phyloP scores from a whole-genome alignment of 2,113 vertebrate species.

The Arenaria interpres region DNA sequence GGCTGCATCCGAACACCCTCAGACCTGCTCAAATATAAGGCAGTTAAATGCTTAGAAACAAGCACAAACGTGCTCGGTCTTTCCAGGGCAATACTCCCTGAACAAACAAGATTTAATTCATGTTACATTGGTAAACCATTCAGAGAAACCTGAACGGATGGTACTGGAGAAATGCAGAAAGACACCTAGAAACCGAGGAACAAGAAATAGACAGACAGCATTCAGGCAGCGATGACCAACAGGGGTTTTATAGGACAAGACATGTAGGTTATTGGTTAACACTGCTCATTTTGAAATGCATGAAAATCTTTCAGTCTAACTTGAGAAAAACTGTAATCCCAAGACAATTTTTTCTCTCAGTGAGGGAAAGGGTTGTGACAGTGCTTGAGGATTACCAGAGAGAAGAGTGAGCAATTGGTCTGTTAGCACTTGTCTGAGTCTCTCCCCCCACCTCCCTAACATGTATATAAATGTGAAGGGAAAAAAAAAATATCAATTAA shows the following conservation, averaged over 20 bases:
- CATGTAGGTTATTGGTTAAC: neutral
- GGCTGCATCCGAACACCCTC: neutral
- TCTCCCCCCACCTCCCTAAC: neutral
- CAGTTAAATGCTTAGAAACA: neutral
- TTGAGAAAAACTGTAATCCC: neutral
- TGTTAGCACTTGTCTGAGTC: neutral
- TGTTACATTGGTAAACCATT: accelerated
- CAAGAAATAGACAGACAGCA: neutral
- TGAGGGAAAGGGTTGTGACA: neutral
- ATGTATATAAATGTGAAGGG: neutral
- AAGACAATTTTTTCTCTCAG: neutral
- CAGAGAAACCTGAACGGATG: neutral
- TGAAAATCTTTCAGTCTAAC: neutral
- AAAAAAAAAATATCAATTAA: neutral
- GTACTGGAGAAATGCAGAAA: neutral
- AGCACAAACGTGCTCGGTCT: neutral
- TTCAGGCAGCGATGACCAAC: neutral
- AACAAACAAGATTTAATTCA: neutral
- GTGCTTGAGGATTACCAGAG: neutral
- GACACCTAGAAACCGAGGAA: neutral
- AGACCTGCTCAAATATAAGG: neutral
- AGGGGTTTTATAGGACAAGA: neutral
- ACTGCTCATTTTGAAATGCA: neutral
- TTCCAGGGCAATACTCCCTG: neutral
- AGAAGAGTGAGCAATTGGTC: neutral